Evolutionary conservation across 1,140 invertebrate genomes (phyloP), one percentile per base, ranked within the genome.

Genomic region (Ditylenchus dipsaci): DNA sequence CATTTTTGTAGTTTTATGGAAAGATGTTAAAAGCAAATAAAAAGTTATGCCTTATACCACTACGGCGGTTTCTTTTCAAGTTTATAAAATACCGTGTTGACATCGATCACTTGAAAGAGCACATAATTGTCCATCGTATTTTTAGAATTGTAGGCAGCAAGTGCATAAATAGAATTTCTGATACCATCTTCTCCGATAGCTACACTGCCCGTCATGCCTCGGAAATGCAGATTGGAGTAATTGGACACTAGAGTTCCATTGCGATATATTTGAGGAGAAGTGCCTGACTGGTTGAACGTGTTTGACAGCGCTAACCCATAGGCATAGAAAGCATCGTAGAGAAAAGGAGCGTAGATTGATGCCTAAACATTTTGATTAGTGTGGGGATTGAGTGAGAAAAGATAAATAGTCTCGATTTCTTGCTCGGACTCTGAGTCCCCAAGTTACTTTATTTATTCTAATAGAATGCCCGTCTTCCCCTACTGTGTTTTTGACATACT

Each of bases 331-430:
- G 67, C 60, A 53, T 73, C 71, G 43, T 73, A 72, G 15, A 73
- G 75, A 43, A 68, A 77, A 8, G 75, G 57, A 9, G 71, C 45
- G 26, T 75, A 77, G 7, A 53, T 17, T 19, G 71, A 73, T 8
- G 57, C 74, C 69, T 71, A 42, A 69, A 69, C 11, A 65, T 13
- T 19, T 42, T 0, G 15, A 30, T 63, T n/a, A 38, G 9, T 72
- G 1, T 27, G 72, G n/a, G 26, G 67, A 1, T 1, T 45, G 1
- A 9, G 76, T 1, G 29, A n/a, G 5, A 26, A 7, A 11, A 11
- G 56, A 76, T 43, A n/a, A n/a, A n/a, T n/a, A n/a, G n/a, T n/a
- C n/a, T 19, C 21, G 33, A 38, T 38, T 38, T 38, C 11, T 38
- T n/a, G n/a, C n/a, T n/a, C n/a, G n/a, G n/a, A n/a, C n/a, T n/a